These are phyloP conservation scores for Meloe dianella DNA, from an alignment of 2,888 invertebrate species.

Conservation along the genomic window DNA sequence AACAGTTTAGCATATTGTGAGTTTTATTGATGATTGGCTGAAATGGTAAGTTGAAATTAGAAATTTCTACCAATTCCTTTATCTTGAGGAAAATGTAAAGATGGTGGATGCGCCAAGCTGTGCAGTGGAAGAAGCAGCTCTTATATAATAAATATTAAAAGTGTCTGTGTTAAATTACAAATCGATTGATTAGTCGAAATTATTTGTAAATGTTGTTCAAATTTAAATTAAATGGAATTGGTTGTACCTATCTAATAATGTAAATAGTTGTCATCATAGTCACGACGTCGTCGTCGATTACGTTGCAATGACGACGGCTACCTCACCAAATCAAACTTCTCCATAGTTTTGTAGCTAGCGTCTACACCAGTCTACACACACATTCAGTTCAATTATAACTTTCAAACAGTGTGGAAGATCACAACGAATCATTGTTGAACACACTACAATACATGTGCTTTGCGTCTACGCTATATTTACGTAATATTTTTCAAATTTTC, in stretches of 20 bases:
- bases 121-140: too few species aligned
- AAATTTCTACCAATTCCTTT: too few species aligned
- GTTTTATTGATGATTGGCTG: too few species aligned
- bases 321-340: background rate
- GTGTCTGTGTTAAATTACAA: too few species aligned
- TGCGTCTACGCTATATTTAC: background rate
- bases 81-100: background rate
- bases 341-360: background rate
- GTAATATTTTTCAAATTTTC: background rate
- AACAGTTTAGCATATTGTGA: background rate
- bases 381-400: background rate
- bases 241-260: too few species aligned
- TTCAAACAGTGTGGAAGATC: background rate
- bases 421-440: background rate
- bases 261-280: background rate
- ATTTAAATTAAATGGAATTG: too few species aligned
- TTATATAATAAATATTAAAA: background rate
- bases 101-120: conserved; percentile 4
- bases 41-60: too few species aligned
- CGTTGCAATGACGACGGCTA: background rate
- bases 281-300: background rate
- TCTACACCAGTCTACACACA: background rate
- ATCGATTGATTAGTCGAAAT: too few species aligned
- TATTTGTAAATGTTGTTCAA: too few species aligned
- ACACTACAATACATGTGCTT: conserved; percentile 1